These are phyloP conservation scores for Sinhomidia bicolor DNA, from an alignment of 2,888 invertebrate species.

Conservation along the genomic window DNA sequence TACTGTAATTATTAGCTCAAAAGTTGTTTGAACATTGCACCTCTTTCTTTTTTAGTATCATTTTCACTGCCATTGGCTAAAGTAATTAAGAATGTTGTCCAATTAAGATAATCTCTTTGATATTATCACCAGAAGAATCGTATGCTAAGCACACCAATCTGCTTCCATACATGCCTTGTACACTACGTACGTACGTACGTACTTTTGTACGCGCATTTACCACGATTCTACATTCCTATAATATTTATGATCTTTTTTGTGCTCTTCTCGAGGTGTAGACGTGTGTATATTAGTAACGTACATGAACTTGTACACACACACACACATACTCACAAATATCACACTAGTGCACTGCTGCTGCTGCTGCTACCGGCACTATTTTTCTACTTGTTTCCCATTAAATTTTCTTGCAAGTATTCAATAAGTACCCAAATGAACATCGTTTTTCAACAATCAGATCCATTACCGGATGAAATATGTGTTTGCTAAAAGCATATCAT, in stretches of 20 bases:
- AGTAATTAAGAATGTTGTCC: conserved; percentile 73
- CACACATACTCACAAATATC: not conserved
- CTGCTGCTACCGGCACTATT: conserved; percentile 14
- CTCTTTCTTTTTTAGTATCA: conserved; percentile 32
- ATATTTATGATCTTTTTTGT: conserved; percentile 18
- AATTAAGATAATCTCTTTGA: conserved; percentile 71
- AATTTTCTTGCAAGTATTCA: conserved; percentile 10
- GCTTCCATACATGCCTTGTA: not conserved
- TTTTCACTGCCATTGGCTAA: conserved; percentile 56
- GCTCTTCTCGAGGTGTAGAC: not conserved
- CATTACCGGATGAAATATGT: conserved; percentile 61
- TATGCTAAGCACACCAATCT: conserved; percentile 19
- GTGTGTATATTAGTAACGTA: not conserved
- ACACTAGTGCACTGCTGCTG: not conserved
- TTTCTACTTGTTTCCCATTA: not conserved
- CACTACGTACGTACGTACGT: not conserved
- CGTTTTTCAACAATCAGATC: conserved; percentile 47
- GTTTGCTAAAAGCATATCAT: conserved; percentile 68
- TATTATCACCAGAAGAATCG: conserved; percentile 46
- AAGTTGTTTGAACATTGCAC: conserved; percentile 54
- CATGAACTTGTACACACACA: not conserved
- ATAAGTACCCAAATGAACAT: conserved; percentile 26
- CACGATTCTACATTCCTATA: not conserved
- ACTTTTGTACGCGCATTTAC: not conserved
- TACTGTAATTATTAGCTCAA: conserved; percentile 53